Conservation (phyloP, 2,888 invertebrate genomes). For the Nineta flava region DNA sequence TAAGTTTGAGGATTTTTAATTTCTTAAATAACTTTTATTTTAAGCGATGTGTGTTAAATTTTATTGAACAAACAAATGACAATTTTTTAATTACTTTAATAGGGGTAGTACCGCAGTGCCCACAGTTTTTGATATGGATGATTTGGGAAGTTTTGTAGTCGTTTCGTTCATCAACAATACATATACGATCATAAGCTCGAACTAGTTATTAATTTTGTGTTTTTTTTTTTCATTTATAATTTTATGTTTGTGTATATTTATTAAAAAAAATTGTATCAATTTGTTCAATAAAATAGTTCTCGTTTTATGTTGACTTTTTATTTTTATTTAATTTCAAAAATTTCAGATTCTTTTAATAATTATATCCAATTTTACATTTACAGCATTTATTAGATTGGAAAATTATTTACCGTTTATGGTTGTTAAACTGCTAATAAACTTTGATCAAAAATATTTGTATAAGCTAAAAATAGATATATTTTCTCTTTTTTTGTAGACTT, state of each 20-base stretch:
- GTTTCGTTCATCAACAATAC: not conserved
- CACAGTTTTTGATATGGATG: not conserved
- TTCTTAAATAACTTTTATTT: not conserved
- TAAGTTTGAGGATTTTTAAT: not conserved
- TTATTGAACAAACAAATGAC: not conserved
- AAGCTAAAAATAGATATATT: no score
- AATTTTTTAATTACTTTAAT: not conserved
- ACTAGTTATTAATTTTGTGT: not conserved
- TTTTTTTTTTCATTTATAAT: not conserved
- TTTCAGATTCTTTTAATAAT: not conserved
- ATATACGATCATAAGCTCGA: not conserved
- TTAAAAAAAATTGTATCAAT: not conserved
- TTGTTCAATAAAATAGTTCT: slow-evolving; percentile 2
- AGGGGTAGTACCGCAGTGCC: not conserved
- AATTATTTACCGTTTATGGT: slow-evolving; percentile 2
- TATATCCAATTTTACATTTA: not conserved
- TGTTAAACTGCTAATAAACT: not conserved
- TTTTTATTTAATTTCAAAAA: not conserved
- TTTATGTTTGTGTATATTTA: not conserved
- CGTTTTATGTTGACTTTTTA: slow-evolving; percentile 1
- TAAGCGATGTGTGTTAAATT: no score
- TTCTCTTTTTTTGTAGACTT: slow-evolving; percentile 28
- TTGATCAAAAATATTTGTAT: no score
- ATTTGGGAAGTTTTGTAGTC: slow-evolving; percentile 2
- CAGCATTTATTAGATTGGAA: slow-evolving; percentile 4